phyloP scores from a whole-genome alignment of 2,797 vertebrate species.

The Merluccius polli region DNA sequence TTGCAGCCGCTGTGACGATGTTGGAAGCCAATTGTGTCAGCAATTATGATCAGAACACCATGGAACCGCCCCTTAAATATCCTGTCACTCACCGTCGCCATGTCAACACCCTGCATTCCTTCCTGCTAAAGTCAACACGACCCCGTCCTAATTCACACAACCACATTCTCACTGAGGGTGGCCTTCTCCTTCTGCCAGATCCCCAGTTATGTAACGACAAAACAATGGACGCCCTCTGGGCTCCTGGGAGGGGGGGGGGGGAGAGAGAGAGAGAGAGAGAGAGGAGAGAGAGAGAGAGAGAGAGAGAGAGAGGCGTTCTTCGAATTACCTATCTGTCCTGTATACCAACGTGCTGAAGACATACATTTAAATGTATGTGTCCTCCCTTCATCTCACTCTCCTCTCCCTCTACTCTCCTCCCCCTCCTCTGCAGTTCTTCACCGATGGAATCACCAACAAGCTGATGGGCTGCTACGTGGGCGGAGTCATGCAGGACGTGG shows the following conservation, averaged over 20 bases:
- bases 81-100: neutral
- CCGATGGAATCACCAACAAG: conserved; percentile 97
- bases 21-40: neutral
- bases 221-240: neutral
- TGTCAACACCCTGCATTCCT: neutral
- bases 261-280: neutral
- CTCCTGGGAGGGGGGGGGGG: neutral
- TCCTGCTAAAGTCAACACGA: neutral
- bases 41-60: neutral
- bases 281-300: neutral
- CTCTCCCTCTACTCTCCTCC: neutral
- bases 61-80: neutral
- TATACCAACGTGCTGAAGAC: neutral
- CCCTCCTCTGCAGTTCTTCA: conserved; percentile 79
- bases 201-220: neutral
- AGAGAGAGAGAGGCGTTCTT: neutral
- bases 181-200: neutral
- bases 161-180: neutral
- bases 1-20: no score
- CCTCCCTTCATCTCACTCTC: neutral
- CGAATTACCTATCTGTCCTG: neutral
- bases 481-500: conserved; percentile 81
- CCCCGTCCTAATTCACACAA: neutral
- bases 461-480: conserved; percentile 91
- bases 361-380: neutral